Percentiles rank a stretch among this genome's conserved stretches.
phyloP scores from a whole-genome alignment of 2,113 vertebrate genomes.

The Trinectes maculatus region DNA sequence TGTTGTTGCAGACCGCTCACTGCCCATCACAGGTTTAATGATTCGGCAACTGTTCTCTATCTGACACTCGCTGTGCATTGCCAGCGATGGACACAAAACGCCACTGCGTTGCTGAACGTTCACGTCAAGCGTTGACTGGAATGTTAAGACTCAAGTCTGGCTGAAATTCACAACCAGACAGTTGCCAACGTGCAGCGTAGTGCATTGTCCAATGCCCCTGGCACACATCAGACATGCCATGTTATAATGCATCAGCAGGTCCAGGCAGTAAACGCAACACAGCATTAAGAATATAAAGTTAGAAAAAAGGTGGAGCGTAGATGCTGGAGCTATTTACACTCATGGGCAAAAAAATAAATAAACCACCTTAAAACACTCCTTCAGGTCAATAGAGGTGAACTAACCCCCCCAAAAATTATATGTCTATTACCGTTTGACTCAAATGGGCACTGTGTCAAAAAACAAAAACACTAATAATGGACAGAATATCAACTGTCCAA shows the following conservation, averaged over 20 bases:
- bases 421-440: no score
- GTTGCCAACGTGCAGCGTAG: not conserved
- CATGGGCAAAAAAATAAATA: no score
- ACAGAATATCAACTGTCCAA: conserved; percentile 26
- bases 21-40: conserved; percentile 28
- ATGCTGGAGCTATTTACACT: no score
- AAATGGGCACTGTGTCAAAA: no score
- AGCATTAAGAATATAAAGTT: not conserved
- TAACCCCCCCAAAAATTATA: no score
- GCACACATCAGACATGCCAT: not conserved
- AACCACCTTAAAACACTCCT: conserved; percentile 11
- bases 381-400: no score
- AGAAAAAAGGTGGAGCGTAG: no score
- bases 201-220: not conserved
- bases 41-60: conserved; percentile 17
- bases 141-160: conserved; percentile 7
- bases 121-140: conserved; percentile 12
- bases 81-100: conserved; percentile 29
- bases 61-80: conserved; percentile 12
- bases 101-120: conserved; percentile 12
- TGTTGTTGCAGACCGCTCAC: conserved; percentile 13
- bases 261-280: not conserved
- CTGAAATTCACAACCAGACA: no score
- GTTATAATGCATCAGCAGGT: not conserved
- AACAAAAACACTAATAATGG: no score